Evolutionary conservation across 2,113 vertebrate species (phyloP).

Genomic region (Salvelinus sp.): DNA sequence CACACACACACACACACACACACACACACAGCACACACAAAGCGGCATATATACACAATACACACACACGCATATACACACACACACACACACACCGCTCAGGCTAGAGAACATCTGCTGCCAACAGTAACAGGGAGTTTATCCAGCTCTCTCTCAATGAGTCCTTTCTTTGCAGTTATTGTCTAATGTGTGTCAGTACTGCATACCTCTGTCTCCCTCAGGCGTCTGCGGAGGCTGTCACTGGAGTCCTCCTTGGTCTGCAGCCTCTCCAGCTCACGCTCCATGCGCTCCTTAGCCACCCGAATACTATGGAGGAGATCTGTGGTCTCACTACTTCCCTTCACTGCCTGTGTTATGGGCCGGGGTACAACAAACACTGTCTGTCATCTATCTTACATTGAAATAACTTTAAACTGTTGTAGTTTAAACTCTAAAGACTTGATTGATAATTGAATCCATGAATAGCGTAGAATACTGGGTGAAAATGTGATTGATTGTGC

Average conservation of each 20-base stretch:
- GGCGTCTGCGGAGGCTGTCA: constrained; percentile 91
- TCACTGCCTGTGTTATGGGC: constrained; percentile 79
- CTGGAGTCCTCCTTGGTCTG: constrained; percentile 91
- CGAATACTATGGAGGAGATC: constrained; percentile 92
- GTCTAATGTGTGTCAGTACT: constrained; percentile 6
- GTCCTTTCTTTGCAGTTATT: background rate
- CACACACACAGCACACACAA: background rate
- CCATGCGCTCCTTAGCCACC: constrained; percentile 90
- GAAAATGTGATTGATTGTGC: background rate
- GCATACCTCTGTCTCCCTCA: constrained; percentile 90
- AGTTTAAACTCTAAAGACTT: background rate
- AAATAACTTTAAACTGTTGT: background rate
- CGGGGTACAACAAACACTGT: background rate
- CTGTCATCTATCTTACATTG: background rate
- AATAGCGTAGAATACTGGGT: constrained; percentile 7
- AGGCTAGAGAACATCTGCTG: background rate
- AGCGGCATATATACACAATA: no score
- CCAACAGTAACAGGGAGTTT: background rate
- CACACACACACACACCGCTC: background rate
- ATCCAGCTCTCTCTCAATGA: background rate
- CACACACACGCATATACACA: constrained; percentile 53
- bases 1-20: constrained; percentile 3
- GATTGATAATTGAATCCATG: background rate
- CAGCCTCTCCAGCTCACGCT: constrained; percentile 90
- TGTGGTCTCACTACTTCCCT: constrained; percentile 90